These are phyloP conservation scores for Rotaria macrura DNA, from an alignment of 2,888 invertebrate genomes.

Conservation along the genomic window DNA sequence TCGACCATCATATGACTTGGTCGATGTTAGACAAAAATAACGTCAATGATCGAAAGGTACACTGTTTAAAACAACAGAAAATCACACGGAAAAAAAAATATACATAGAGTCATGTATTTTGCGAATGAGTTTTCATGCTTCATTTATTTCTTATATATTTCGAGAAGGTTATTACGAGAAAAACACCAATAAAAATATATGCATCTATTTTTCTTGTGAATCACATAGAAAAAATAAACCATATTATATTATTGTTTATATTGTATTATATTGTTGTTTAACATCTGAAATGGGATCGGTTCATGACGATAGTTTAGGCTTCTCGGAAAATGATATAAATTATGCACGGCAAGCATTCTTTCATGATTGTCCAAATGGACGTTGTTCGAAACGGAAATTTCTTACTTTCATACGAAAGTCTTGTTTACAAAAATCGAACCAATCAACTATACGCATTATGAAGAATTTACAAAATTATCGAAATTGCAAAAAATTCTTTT, in stretches of 20 bases:
- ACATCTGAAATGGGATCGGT: neutral
- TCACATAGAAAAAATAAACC: too few species aligned
- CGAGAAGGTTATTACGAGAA: too few species aligned
- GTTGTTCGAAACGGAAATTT: neutral
- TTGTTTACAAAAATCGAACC: neutral
- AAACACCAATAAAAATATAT: neutral
- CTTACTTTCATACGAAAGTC: neutral
- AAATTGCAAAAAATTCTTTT: neutral
- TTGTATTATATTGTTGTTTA: neutral
- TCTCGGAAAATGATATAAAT: neutral
- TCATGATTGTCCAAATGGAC: neutral
- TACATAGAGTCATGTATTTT: too few species aligned
- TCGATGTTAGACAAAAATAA: too few species aligned
- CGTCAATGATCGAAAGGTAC: too few species aligned
- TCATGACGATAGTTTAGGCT: neutral
- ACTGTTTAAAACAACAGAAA: too few species aligned
- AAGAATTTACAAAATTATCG: neutral
- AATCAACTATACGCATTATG: neutral
- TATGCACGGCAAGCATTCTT: neutral
- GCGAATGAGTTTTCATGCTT: too few species aligned
- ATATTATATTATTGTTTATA: neutral
- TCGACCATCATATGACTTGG: too few species aligned
- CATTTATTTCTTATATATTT: too few species aligned
- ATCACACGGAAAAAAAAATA: too few species aligned
- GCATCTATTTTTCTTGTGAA: too few species aligned